Evolutionary conservation across 2,797 vertebrate genomes (phyloP), one percentile per base, ranked within the genome.

Genomic region (Leptatherina wallacei): DNA sequence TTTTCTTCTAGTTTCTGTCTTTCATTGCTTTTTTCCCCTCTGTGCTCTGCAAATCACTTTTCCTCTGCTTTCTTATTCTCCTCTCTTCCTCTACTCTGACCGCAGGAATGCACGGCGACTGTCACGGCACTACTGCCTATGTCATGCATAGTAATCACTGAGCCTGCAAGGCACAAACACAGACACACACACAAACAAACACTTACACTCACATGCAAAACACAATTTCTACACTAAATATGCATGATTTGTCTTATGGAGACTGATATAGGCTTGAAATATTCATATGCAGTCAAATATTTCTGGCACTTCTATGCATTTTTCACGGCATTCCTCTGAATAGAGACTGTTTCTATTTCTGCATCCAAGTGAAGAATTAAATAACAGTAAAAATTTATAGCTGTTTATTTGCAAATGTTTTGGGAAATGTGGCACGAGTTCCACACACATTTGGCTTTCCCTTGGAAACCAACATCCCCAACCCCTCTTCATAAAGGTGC

Each of bases 51-150:
- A 65, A 73, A 65, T 77, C 42, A 30, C 29, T 55, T 40, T 69
- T 69, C 29, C 22, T 42, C 7, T 71, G 24, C 42, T 29, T 7
- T 56, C 27, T 74, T 51, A 52, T 49, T 67, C 51, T 36, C 51
- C 49, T 74, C 63, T 47, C 61, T 30, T 29, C 55, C 44, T 35
- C 44, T 51, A 6, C 67, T 65, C 61, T 60, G 51, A 77, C 83
- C 82, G 59, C 71, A 86, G 83, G 86, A 90, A 85, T 81, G 83
- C 72, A 72, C 35, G 12, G 59, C 0, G 35, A 82, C 78, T 82
- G 71, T 84, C 74, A 65, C 65, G 64, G 64, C 51, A 24, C 62
- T 65, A 44, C 62, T 58, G 52, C 78, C 67, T 58, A 40, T 70
- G 76, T 78, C 69, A 80, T 72, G 69, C 77, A 80, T 66, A 73